These are phyloP conservation scores for Drosophila picticornis DNA, from an alignment of 2,888 invertebrate genomes.

Conservation along the genomic window DNA sequence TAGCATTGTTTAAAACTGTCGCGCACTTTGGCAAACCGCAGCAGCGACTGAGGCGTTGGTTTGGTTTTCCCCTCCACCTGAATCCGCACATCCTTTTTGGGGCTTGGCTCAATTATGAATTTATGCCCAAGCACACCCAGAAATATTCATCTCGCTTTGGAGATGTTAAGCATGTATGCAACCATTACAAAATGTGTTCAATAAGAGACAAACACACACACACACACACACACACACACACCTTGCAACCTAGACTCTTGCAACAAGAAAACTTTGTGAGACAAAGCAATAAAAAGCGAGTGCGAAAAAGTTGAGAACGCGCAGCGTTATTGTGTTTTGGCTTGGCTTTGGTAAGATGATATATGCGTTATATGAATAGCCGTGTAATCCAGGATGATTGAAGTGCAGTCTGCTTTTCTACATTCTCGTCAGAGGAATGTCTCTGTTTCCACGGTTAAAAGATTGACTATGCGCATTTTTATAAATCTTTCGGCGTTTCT, in stretches of 20 bases:
- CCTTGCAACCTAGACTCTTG: slow-evolving; percentile 6
- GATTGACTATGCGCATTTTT: slow-evolving; percentile 10
- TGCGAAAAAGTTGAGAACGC: slow-evolving; percentile 11
- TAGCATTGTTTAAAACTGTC: slow-evolving; percentile 68
- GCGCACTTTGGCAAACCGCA: slow-evolving; percentile 62
- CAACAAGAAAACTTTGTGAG: slow-evolving; percentile 1
- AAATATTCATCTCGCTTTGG: neutral
- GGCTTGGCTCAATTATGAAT: slow-evolving; percentile 71
- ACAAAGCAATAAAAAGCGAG: neutral
- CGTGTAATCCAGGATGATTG: slow-evolving; percentile 53
- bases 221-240: neutral
- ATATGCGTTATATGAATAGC: slow-evolving; percentile 22
- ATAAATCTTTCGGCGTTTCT: neutral
- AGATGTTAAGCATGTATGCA: neutral
- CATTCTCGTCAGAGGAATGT: slow-evolving; percentile 1
- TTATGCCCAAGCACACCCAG: slow-evolving; percentile 42
- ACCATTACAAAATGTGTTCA: neutral
- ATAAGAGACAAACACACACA: neutral
- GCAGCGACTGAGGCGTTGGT: slow-evolving; percentile 21
- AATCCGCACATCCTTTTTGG: slow-evolving; percentile 32
- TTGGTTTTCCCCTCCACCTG: neutral
- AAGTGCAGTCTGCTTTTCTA: slow-evolving; percentile 30
- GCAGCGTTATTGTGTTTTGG: slow-evolving; percentile 24
- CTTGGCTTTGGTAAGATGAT: slow-evolving; percentile 37
- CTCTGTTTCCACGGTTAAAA: slow-evolving; percentile 2